Evolutionary conservation across 2,888 invertebrate species (phyloP).

Genomic region (Apamea sordens): DNA sequence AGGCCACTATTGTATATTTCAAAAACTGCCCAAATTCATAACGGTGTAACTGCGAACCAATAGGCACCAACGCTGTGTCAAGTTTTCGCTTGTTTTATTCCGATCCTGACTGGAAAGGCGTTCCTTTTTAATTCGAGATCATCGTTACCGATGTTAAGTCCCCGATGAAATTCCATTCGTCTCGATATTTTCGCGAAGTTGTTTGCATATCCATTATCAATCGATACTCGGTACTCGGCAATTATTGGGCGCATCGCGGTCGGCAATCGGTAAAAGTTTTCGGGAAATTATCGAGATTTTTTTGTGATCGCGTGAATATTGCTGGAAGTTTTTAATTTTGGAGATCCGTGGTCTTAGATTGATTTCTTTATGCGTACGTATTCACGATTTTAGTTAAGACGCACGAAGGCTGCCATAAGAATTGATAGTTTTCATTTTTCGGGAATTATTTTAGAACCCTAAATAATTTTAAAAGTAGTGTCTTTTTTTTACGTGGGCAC

Average conservation of each 20-base stretch:
- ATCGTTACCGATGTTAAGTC: slow-evolving; percentile 63
- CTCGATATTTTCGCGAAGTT: slow-evolving; percentile 64
- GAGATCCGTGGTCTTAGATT: slow-evolving; percentile 15
- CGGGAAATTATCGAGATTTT: slow-evolving; percentile 47
- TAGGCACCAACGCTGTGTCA: slow-evolving; percentile 54
- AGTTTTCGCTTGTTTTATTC: slow-evolving; percentile 61
- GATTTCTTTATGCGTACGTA: not conserved
- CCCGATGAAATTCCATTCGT: slow-evolving; percentile 63
- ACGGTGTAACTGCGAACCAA: slow-evolving; percentile 61
- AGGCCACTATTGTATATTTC: no score
- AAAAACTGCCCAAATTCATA: not conserved
- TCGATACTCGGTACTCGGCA: slow-evolving; percentile 50
- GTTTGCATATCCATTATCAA: slow-evolving; percentile 73
- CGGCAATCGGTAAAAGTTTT: slow-evolving; percentile 41
- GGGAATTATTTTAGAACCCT: not conserved
- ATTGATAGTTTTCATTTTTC: not conserved
- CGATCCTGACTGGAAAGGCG: slow-evolving; percentile 37
- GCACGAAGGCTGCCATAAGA: not conserved
- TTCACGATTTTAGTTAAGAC: not conserved
- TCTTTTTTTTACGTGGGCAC: no score
- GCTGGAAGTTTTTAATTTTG: slow-evolving; percentile 13
- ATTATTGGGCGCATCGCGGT: slow-evolving; percentile 50
- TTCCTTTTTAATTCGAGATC: slow-evolving; percentile 60
- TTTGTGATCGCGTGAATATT: slow-evolving; percentile 24
- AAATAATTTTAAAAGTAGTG: not conserved